phyloP scores from a whole-genome alignment of 2,888 invertebrate species.

The Agapostemon virescens region DNA sequence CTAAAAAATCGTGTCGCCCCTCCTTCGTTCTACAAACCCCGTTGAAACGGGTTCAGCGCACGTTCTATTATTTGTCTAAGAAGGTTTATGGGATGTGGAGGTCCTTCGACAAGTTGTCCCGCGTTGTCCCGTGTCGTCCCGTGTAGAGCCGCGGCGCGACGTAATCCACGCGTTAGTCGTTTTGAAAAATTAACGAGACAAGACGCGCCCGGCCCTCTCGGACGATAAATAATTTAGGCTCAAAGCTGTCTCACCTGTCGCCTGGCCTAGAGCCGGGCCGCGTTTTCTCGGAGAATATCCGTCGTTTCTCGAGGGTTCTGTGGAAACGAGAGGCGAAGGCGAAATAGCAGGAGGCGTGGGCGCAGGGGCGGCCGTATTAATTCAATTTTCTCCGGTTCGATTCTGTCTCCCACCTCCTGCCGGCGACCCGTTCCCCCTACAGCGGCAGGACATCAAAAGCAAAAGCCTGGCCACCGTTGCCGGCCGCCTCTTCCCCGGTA shows the following conservation, averaged over 20 bases:
- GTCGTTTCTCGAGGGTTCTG: neutral
- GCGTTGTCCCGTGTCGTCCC: slow-evolving; percentile 4
- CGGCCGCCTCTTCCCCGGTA: neutral
- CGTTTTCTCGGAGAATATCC: slow-evolving; percentile 31
- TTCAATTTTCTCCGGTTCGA: slow-evolving; percentile 35
- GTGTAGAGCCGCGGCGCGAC: slow-evolving; percentile 29
- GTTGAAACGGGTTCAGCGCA: neutral
- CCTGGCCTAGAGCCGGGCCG: slow-evolving; percentile 13
- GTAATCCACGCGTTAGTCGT: slow-evolving; percentile 49
- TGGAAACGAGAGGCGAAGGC: slow-evolving; percentile 17
- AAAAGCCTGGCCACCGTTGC: neutral
- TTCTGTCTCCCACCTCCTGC: too few species aligned
- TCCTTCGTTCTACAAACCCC: neutral
- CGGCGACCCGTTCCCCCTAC: neutral
- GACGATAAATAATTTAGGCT: slow-evolving; percentile 64
- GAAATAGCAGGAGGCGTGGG: neutral
- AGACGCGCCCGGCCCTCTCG: slow-evolving; percentile 40
- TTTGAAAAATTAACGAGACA: slow-evolving; percentile 62
- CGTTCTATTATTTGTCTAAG: neutral
- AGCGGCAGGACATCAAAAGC: slow-evolving; percentile 9
- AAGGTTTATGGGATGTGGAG: neutral
- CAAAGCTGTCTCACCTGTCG: slow-evolving; percentile 58
- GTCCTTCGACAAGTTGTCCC: neutral
- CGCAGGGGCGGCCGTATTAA: slow-evolving; percentile 31
- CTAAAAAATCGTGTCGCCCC: neutral